Conservation (phyloP, 2,113 vertebrate species). For the Rhipidura dahli region DNA sequence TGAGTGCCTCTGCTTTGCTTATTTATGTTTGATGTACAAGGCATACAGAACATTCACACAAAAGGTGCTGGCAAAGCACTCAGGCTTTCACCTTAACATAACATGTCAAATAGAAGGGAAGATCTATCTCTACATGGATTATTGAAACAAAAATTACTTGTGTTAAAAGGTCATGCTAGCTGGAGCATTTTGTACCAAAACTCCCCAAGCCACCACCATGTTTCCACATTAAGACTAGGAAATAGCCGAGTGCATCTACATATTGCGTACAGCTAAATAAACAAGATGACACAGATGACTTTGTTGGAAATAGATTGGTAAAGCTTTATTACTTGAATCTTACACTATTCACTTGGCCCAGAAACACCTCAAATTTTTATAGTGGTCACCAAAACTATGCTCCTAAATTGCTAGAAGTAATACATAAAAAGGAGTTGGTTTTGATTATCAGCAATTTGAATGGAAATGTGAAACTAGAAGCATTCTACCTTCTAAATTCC, state of each 20-base stretch:
- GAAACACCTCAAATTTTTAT: background rate
- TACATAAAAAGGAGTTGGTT: background rate
- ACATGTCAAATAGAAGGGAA: background rate
- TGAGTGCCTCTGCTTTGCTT: background rate
- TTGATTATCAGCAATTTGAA: background rate
- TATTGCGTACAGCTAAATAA: background rate
- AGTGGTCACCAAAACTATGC: background rate
- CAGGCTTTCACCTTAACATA: background rate
- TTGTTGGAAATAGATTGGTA: background rate
- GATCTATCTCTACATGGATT: background rate
- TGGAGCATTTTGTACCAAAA: background rate
- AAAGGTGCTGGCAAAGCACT: background rate
- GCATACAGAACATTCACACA: background rate
- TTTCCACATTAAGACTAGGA: background rate
- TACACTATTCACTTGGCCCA: background rate
- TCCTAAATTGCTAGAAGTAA: background rate
- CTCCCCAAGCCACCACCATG: background rate
- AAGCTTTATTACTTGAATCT: background rate
- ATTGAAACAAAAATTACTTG: background rate
- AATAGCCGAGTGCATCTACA: background rate
- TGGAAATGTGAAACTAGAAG: background rate
- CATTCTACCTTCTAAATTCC: background rate
- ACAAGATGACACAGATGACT: background rate
- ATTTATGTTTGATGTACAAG: background rate
- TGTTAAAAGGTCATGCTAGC: background rate